These are phyloP conservation scores for Drosophila ficusphila DNA, from an alignment of 1,140 invertebrate genomes.

Conservation along the genomic window DNA sequence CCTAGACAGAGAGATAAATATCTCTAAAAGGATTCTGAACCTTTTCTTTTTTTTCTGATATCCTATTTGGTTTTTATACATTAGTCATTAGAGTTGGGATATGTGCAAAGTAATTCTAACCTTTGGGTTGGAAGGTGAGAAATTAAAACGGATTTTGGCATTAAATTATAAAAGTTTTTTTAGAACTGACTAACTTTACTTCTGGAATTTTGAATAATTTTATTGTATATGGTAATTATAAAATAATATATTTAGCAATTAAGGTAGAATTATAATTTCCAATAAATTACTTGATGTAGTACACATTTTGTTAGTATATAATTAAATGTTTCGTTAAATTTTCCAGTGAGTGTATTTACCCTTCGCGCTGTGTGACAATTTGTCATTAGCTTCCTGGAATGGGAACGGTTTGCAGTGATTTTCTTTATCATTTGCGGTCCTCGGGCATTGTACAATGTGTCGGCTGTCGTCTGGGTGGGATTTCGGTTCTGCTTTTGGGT, in stretches of 20 bases:
- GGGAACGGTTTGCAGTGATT: conserved; percentile 48
- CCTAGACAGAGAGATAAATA: background rate
- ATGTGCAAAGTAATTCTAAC: background rate
- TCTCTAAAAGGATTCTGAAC: background rate
- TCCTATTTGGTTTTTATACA: too few species aligned
- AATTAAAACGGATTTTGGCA: background rate
- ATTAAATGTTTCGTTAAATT: background rate
- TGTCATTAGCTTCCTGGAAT: background rate
- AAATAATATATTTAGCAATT: too few species aligned
- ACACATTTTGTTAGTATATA: too few species aligned
- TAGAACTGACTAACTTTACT: too few species aligned
- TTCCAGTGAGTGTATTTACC: background rate
- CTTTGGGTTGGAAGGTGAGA: background rate
- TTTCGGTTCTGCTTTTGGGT: conserved; percentile 17
- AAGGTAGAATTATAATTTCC: too few species aligned
- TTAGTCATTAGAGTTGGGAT: too few species aligned
- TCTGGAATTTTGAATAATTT: too few species aligned
- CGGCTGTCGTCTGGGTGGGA: conserved; percentile 29
- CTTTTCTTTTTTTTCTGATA: background rate
- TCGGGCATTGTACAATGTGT: conserved; percentile 45
- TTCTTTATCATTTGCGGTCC: conserved; percentile 69
- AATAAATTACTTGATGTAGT: too few species aligned
- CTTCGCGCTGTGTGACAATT: background rate
- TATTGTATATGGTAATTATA: too few species aligned
- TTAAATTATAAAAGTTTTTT: too few species aligned